These are phyloP conservation scores for Pantherophis guttatus DNA, from an alignment of 2,113 vertebrate species.

Conservation along the genomic window DNA sequence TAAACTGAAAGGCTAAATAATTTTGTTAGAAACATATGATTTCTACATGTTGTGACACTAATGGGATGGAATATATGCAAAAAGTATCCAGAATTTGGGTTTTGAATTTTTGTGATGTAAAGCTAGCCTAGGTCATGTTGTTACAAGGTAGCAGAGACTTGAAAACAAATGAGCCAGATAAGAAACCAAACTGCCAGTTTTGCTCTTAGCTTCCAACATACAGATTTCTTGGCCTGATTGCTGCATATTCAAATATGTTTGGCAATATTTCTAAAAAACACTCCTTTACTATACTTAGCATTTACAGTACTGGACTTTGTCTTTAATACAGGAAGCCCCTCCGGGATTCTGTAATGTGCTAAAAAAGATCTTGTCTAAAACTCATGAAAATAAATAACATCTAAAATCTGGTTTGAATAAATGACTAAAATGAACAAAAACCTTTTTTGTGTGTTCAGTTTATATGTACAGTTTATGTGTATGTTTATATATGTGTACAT, in stretches of 20 bases:
- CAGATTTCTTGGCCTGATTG: conserved; percentile 58
- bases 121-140: conserved; percentile 28
- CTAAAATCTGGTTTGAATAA: conserved; percentile 62
- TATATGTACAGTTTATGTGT: conserved; percentile 34
- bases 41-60: conserved; percentile 27
- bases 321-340: conserved; percentile 64
- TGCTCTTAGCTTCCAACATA: conserved; percentile 46
- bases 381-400: conserved; percentile 64
- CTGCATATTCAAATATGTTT: conserved; percentile 60
- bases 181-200: conserved; percentile 49
- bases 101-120: conserved; percentile 21
- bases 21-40: conserved; percentile 11
- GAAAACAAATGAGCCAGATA: conserved; percentile 40
- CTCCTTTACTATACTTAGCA: conserved; percentile 55
- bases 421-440: conserved; percentile 63
- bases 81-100: conserved; percentile 7
- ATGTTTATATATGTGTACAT: conserved; percentile 33
- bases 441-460: conserved; percentile 54
- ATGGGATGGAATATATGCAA: conserved; percentile 30
- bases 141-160: conserved; percentile 46
- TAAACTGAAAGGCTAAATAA: conserved; percentile 24
- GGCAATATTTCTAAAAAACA: conserved; percentile 57
- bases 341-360: conserved; percentile 66
- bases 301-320: conserved; percentile 66
- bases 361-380: conserved; percentile 68